Evolutionary conservation across 2,113 vertebrate species (phyloP).

Genomic region (Dolichotis patagonum): DNA sequence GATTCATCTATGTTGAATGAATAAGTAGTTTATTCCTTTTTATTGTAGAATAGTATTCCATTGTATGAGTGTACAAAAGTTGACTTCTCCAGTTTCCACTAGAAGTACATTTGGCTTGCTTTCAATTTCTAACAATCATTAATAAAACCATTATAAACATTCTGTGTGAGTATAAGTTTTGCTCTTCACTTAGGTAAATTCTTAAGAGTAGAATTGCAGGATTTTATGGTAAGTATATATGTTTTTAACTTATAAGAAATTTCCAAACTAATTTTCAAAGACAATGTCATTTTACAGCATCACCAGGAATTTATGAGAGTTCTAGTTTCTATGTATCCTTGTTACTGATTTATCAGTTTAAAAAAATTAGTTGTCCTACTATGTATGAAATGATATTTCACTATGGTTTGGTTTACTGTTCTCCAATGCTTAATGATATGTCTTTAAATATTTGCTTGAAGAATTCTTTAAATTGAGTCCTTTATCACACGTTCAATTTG

Average conservation of each 20-base stretch:
- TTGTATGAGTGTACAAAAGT: neutral
- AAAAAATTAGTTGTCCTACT: neutral
- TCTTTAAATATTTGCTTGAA: neutral
- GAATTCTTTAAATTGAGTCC: neutral
- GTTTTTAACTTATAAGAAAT: neutral
- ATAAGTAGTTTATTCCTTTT: neutral
- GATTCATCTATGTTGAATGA: neutral
- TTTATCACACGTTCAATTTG: conserved; percentile 13
- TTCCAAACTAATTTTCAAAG: neutral
- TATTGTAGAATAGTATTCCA: neutral
- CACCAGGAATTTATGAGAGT: neutral
- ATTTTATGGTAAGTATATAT: neutral
- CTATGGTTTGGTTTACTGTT: conserved; percentile 10
- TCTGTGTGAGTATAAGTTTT: neutral
- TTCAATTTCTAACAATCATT: neutral
- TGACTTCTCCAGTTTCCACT: neutral
- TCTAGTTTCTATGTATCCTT: neutral
- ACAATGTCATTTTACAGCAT: neutral
- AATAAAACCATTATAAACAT: neutral
- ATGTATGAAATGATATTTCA: neutral
- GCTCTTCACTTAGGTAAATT: neutral
- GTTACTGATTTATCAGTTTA: neutral
- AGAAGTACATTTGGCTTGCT: neutral
- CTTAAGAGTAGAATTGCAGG: neutral
- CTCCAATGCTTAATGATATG: neutral